Evolutionary conservation across 2,888 invertebrate species (phyloP).

Genomic region (Ectemnius continuus): DNA sequence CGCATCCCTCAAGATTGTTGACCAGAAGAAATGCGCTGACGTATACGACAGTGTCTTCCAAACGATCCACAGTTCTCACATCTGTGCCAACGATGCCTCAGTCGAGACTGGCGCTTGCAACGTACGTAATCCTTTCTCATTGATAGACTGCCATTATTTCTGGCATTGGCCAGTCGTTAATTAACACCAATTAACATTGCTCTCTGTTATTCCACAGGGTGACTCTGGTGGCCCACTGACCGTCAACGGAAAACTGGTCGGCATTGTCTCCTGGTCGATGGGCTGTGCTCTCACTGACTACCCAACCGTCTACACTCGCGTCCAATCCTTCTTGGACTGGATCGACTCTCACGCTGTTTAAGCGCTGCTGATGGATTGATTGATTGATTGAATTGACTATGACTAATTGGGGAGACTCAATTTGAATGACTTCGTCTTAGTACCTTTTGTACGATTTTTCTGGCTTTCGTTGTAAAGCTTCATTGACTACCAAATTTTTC

Average conservation of each 20-base stretch:
- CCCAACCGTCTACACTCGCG: constrained; percentile 66
- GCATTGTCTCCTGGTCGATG: constrained; percentile 64
- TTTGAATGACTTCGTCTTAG: background rate
- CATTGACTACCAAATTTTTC: too few relatives aligned
- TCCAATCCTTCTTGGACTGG: constrained; percentile 58
- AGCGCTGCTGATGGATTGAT: constrained; percentile 6
- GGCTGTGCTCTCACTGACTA: constrained; percentile 62
- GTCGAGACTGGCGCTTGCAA: constrained; percentile 51
- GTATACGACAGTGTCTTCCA: constrained; percentile 30
- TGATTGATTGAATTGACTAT: background rate
- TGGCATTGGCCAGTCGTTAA: too few relatives aligned
- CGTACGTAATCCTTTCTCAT: constrained; percentile 34
- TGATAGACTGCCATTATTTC: too few relatives aligned
- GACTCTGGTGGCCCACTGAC: constrained; percentile 70
- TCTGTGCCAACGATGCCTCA: constrained; percentile 47
- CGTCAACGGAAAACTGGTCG: constrained; percentile 60
- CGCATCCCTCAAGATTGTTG: constrained; percentile 80
- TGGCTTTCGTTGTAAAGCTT: too few relatives aligned
- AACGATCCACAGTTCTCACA: constrained; percentile 39
- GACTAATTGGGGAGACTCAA: background rate
- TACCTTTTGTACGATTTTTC: too few relatives aligned
- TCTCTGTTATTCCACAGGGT: constrained; percentile 52
- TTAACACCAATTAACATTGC: too few relatives aligned
- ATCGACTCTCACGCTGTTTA: constrained; percentile 48
- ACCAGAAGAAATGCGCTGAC: constrained; percentile 77